Base-by-base conservation (phyloP, 2,113 vertebrate genomes). In the Nyctereutes procyonoides region DNA sequence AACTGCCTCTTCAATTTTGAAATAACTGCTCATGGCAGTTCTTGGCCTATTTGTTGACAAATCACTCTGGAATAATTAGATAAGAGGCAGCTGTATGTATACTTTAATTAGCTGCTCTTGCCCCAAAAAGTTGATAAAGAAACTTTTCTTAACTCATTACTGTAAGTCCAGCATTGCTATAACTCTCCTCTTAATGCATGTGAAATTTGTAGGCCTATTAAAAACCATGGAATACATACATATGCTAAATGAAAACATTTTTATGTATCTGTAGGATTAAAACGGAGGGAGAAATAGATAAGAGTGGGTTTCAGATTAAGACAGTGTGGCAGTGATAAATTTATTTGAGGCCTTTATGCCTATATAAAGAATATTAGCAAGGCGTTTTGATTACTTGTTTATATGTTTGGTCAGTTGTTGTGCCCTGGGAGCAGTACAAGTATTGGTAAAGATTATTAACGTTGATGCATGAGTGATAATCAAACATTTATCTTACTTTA, bases 41-140 rank as follows among this genome's bases (percentile, higher is more conserved):
- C 90, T 94, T 88, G 77, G 17, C 60, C 69, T 96, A 30, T 79
- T 95, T 96, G 92, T 95, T 90, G 94, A 97, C 69, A 96, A 90
- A 92, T 77, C 53, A 15, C 24, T 96, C 80, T 19, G 22, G 60
- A 88, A 71, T 76, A 38, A 62, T 90, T 88, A 85, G 88, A 73
- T 38, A 95, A 74, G 26, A 92, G 65, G 48, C 69, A 69, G 55
- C 3, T 60, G 51, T 74, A 71, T 12, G 48, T 16, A 85, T 17
- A 32, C 26, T 71, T 71, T 93, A 95, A 81, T 43, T 90, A 83
- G 56, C 28, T 94, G 4, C 3, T 95, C 43, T 89, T 89, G 55
- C 53, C 26, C 38, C 32, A 2, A 38, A 90, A 94, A 62, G 77
- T 48, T 88, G 83, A 86, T 87, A 77, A 89, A 67, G 88, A 92